Conservation (phyloP, 1,140 invertebrate species). For the Penaeus japonicus region DNA sequence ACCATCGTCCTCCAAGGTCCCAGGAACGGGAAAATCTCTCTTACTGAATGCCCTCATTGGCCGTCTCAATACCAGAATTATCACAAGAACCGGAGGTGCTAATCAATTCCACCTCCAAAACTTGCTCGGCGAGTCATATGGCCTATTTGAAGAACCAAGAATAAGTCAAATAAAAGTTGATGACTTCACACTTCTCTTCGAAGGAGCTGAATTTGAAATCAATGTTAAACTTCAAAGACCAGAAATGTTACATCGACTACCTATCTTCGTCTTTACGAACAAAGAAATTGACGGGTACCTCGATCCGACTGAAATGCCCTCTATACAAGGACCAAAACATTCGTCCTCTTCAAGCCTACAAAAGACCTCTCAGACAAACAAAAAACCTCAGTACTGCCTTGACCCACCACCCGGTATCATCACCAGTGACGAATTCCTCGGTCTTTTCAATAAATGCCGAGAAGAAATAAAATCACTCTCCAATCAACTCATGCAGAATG, state of each 20-base stretch:
- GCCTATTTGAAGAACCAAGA: neutral
- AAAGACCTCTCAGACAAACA: neutral
- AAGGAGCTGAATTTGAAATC: neutral
- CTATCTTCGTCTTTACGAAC: neutral
- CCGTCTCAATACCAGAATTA: neutral
- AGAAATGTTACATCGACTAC: neutral
- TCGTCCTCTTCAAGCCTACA: neutral
- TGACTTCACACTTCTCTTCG: neutral
- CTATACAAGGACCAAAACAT: neutral
- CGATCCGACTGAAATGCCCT: neutral
- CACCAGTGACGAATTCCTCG: neutral
- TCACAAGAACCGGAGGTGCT: neutral
- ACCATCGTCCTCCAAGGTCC: slow-evolving; percentile 13
- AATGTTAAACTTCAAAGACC: neutral
- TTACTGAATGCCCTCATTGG: neutral
- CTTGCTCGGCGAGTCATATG: neutral
- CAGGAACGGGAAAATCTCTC: slow-evolving; percentile 24
- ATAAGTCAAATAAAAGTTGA: neutral
- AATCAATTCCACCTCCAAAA: slow-evolving; percentile 1
- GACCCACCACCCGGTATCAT: neutral
- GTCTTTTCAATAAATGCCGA: neutral
- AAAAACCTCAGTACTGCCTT: neutral
- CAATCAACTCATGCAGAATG: neutral
- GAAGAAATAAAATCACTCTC: neutral
- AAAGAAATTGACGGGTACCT: neutral